Evolutionary conservation across 2,888 invertebrate species (phyloP).

Genomic region (Mythimna pallens): DNA sequence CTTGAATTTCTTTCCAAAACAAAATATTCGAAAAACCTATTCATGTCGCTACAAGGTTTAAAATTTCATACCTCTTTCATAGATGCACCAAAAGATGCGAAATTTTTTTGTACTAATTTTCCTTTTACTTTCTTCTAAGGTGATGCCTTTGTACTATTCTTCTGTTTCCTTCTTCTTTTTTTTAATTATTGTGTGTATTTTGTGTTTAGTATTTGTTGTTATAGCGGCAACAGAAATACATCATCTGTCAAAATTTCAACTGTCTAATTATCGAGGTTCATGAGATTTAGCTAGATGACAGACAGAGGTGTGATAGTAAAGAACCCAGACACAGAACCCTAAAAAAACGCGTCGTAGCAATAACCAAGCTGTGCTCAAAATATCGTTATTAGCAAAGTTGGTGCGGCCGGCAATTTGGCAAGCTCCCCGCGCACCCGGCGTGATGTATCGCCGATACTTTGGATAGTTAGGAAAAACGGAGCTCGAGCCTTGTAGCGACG

Average conservation of each 20-base stretch:
- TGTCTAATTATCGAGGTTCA: too few relatives aligned
- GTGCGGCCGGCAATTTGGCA: conserved; percentile 48
- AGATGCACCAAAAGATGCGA: background rate
- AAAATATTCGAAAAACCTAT: background rate
- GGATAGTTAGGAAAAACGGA: conserved; percentile 36
- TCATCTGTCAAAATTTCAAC: too few relatives aligned
- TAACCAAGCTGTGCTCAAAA: conserved; percentile 43
- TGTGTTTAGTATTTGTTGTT: too few relatives aligned
- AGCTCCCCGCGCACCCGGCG: conserved; percentile 37
- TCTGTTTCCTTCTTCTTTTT: too few relatives aligned
- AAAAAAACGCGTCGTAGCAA: conserved; percentile 9
- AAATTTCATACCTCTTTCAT: background rate
- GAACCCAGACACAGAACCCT: too few relatives aligned
- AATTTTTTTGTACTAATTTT: background rate
- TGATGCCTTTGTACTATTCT: too few relatives aligned
- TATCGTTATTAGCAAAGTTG: conserved; percentile 59
- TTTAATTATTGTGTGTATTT: too few relatives aligned
- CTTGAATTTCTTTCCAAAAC: background rate
- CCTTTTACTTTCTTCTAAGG: too few relatives aligned
- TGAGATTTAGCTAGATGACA: too few relatives aligned
- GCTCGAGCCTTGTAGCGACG: background rate
- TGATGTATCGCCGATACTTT: conserved; percentile 45
- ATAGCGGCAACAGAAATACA: too few relatives aligned
- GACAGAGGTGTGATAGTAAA: too few relatives aligned
- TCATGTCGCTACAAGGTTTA: background rate